A percentile compares a stretch with the other conserved stretches of the same genome.
phyloP scores from a whole-genome alignment of 2,888 invertebrate species.

The Lathronympha strigana region DNA sequence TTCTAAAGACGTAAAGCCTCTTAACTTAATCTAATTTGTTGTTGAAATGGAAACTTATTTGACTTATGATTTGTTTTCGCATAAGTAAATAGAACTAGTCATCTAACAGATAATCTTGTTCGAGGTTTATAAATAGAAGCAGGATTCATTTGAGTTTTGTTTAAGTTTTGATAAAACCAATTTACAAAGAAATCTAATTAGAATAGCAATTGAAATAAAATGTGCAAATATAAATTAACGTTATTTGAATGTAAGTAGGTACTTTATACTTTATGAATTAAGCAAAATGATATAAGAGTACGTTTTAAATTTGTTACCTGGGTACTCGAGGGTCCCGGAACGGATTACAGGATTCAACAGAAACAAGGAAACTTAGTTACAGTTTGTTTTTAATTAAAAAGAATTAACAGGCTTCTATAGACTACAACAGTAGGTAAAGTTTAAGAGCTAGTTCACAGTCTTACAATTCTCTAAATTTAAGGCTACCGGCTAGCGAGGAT shows the following conservation, averaged over 20 bases:
- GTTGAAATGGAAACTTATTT: conserved; percentile 8
- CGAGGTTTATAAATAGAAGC: background rate
- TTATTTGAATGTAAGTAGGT: background rate
- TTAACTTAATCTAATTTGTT: background rate
- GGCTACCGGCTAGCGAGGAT: too few relatives aligned
- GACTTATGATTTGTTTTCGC: conserved; percentile 10
- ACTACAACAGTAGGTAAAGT: too few relatives aligned
- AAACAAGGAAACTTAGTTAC: too few relatives aligned
- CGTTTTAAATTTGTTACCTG: too few relatives aligned
- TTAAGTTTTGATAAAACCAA: background rate
- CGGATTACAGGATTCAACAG: too few relatives aligned
- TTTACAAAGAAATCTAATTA: background rate
- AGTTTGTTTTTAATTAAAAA: too few relatives aligned
- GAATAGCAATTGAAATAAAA: background rate
- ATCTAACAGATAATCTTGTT: background rate
- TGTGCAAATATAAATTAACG: background rate
- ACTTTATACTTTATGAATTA: background rate
- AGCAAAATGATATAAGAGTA: background rate
- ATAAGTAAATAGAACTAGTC: background rate
- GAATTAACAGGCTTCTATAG: too few relatives aligned
- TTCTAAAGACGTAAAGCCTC: too few relatives aligned
- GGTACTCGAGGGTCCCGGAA: too few relatives aligned
- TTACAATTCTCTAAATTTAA: too few relatives aligned
- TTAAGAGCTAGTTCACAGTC: too few relatives aligned
- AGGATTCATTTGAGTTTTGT: background rate